Evolutionary conservation across 2,113 vertebrate species (phyloP).

Genomic region (Tragelaphus imberbis): DNA sequence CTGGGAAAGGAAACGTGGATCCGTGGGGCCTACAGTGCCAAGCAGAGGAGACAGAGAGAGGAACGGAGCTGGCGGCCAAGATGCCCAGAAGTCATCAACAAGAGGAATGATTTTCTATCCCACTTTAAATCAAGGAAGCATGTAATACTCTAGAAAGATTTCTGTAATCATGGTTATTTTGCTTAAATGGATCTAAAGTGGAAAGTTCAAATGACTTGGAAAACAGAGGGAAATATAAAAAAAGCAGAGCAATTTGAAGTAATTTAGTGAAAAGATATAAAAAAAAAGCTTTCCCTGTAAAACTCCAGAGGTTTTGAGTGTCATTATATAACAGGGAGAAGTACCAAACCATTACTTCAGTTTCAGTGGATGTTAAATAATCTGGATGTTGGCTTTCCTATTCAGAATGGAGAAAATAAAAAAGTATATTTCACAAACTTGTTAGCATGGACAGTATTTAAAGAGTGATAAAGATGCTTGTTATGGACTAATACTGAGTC

Average conservation of each 20-base stretch:
- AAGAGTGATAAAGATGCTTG: background rate
- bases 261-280: background rate
- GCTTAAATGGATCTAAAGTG: background rate
- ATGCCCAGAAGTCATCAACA: background rate
- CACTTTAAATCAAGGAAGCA: background rate
- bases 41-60: background rate
- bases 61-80: accelerated
- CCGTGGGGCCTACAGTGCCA: background rate
- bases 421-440: background rate
- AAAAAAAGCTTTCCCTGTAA: background rate
- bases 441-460: background rate
- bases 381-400: background rate
- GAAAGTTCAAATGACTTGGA: background rate
- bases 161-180: background rate
- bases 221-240: background rate
- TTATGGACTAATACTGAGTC: background rate
- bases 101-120: background rate
- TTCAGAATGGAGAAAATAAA: background rate
- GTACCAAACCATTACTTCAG: background rate
- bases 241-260: background rate
- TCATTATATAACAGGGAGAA: background rate
- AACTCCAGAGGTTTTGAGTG: background rate
- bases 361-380: background rate
- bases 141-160: background rate
- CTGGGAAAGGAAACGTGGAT: background rate